phyloP scores from a whole-genome alignment of 2,113 vertebrate genomes.

The Paradisaea rubra region DNA sequence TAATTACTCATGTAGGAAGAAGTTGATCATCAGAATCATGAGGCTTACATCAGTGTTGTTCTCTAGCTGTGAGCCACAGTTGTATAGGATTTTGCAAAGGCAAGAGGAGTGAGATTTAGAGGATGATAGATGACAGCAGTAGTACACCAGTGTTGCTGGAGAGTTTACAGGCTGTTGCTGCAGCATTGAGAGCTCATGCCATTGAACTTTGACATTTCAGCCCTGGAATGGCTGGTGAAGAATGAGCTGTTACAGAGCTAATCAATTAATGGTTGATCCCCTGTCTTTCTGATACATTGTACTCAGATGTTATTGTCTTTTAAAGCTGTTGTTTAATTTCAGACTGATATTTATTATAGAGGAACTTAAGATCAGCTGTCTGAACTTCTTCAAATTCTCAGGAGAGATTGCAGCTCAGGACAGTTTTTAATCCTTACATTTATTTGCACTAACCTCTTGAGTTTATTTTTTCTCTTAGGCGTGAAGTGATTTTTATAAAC shows the following conservation, averaged over 20 bases:
- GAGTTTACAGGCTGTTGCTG: background rate
- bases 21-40: background rate
- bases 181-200: background rate
- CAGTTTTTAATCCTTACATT: background rate
- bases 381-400: background rate
- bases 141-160: background rate
- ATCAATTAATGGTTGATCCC: background rate
- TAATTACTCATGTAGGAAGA: background rate
- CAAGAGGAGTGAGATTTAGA: background rate
- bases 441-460: background rate
- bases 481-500: conserved; percentile 15
- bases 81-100: background rate
- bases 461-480: background rate
- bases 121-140: background rate
- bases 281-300: background rate
- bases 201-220: background rate
- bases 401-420: background rate
- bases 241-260: background rate
- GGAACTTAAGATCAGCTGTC: background rate
- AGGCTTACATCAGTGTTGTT: background rate
- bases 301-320: background rate
- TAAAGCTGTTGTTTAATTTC: background rate
- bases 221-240: background rate
- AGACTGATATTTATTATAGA: background rate
- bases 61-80: background rate